Base-by-base conservation (phyloP, 2,797 vertebrate genomes). In the Lophius americanus region DNA sequence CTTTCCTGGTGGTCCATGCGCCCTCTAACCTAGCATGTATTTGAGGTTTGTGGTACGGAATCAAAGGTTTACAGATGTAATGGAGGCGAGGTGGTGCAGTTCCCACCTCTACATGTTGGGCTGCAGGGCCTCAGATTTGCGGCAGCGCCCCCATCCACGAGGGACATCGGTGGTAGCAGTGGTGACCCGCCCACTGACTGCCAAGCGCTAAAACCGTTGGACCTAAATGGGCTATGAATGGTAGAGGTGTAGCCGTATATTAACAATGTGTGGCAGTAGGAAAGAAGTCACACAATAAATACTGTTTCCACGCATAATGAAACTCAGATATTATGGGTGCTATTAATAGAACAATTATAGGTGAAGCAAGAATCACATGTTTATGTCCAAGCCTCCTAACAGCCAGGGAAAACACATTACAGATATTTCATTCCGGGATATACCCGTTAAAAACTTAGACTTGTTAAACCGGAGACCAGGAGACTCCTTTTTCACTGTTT, bases 321-420 rank as follows among this genome's bases (percentile, higher is more conserved):
- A 65, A 77, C 67, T 61, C 78, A 71, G 71, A 80, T 80, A 3
- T 74, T 83, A 73, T 50, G 32, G 57, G 44, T 42, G 76, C 81
- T 88, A 87, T 86, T 90, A 90, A 89, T 83, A 86, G 84, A 84
- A 88, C 75, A 79, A 75, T 82, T 86, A 86, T 70, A 79, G 63
- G 60, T 42, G 47, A 10, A 59, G 79, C 52, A 82, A 81, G 76
- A 89, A 87, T 70, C 71, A 82, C 65, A 81, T 84, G 79, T 87
- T 92, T 89, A 82, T 90, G 76, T 75, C 76, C 73, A 43, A 39
- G 43, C 62, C 51, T 75, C 70, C 72, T 70, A 64, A 68, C 79
- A 75, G 86, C 86, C 82, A 78, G 85, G 66, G 76, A 82, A 89
- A 90, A 85, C 80, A 88, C 79, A 70, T 81, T 68, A 49, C 59